Evolutionary conservation across 2,113 vertebrate species (phyloP).

Genomic region (Himantopus leucocephalus): DNA sequence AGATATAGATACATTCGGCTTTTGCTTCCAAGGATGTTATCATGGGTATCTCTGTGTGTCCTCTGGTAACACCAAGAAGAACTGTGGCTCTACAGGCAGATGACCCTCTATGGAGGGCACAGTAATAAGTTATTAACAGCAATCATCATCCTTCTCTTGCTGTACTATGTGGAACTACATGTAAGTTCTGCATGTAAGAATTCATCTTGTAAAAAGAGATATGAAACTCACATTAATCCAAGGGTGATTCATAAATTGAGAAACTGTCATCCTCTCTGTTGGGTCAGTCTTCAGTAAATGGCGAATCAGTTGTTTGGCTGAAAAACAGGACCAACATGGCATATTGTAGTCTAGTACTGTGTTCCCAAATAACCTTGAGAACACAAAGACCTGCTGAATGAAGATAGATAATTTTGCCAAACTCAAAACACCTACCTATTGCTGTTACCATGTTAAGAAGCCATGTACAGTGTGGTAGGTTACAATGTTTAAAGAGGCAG

Average conservation of each 20-base stretch:
- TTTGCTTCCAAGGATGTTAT: not conserved
- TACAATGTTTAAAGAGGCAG: not conserved
- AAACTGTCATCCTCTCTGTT: conserved; percentile 93
- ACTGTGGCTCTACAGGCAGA: not conserved
- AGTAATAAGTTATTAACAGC: not conserved
- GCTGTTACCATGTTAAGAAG: not conserved
- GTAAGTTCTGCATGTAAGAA: not conserved
- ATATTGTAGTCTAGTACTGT: not conserved
- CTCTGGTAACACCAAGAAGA: conserved; percentile 20
- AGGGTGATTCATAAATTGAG: conserved; percentile 94
- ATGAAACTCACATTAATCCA: conserved; percentile 91
- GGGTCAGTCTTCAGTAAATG: conserved; percentile 95
- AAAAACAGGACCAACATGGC: not conserved
- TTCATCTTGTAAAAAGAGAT: not conserved
- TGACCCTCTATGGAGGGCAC: not conserved
- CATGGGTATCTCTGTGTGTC: not conserved
- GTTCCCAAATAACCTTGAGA: not conserved
- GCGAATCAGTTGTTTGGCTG: conserved; percentile 93
- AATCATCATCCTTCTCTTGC: not conserved
- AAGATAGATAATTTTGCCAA: not conserved
- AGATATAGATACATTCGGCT: not conserved
- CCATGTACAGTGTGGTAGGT: not conserved
- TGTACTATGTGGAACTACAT: not conserved
- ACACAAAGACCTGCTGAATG: not conserved
- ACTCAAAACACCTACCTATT: not conserved